Evolutionary conservation across 1,140 invertebrate species (phyloP), one percentile per base, ranked within the genome.

Genomic region (Pristionchus pacificus): DNA sequence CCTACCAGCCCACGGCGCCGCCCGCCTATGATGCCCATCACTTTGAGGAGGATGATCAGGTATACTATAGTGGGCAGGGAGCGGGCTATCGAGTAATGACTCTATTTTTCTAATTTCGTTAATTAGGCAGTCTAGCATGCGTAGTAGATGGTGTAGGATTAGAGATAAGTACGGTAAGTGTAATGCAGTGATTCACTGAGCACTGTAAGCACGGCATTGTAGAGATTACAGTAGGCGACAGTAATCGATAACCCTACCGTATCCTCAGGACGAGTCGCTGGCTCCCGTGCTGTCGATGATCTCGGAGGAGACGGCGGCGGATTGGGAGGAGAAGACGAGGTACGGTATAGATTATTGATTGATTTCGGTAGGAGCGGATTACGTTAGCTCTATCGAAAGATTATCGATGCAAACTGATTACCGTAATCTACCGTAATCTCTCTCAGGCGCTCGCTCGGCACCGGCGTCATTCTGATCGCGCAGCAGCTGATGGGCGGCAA

Each of bases 401-500:
- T n/a, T n/a, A n/a, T n/a, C n/a, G n/a, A n/a, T n/a, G n/a, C n/a
- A n/a, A n/a, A n/a, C n/a, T n/a, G n/a, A n/a, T n/a, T n/a, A n/a
- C n/a, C n/a, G n/a, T n/a, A n/a, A n/a, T n/a, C n/a, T n/a, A n/a
- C n/a, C n/a, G n/a, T n/a, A n/a, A n/a, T n/a, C n/a, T n/a, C n/a
- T n/a, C n/a, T n/a, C n/a, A n/a, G n/a, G n/a, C 29, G 58, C 32
- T 38, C 30, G 13, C 55, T 78, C n/a, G 75, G 76, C 2, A 74
- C 67, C 28, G 78, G 78, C 19, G 78, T 79, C 15, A 79, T 79
- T 30, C 67, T 80, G 1, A 66, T 79, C 2, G 78, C 78, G 0
- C 78, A 79, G 60, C 78, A 77, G 60, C 63, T 79, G 55, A 79
- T 78, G 31, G 78, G 76, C 15, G 73, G 65, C 6, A 49, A 32